phyloP scores from a whole-genome alignment of 2,797 vertebrate genomes.

The Aselliscus stoliczkanus region DNA sequence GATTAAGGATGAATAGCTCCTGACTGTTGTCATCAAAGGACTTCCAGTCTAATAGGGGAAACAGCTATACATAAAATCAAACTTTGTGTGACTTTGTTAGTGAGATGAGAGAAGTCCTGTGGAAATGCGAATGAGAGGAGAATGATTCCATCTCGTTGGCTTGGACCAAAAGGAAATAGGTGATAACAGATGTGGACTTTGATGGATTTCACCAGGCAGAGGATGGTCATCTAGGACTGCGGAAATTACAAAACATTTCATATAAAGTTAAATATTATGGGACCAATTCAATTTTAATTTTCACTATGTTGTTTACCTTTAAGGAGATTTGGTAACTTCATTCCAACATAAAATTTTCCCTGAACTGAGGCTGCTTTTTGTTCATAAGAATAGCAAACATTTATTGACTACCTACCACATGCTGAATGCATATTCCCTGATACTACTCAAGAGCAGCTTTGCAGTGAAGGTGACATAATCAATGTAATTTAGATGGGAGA shows the following conservation, averaged over 20 bases:
- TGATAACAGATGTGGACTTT: background rate
- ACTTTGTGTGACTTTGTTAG: background rate
- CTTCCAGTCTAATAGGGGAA: background rate
- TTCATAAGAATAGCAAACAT: background rate
- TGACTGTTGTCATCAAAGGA: background rate
- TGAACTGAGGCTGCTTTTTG: background rate
- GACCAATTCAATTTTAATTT: background rate
- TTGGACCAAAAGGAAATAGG: background rate
- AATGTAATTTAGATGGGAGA: background rate
- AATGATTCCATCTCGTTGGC: background rate
- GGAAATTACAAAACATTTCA: conserved; percentile 1
- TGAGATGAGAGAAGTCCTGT: background rate
- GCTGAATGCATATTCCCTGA: background rate
- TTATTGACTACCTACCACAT: background rate
- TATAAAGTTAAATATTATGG: background rate
- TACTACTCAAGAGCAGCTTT: background rate
- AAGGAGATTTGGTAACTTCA: conserved; percentile 27
- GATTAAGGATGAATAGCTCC: background rate
- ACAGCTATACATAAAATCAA: background rate
- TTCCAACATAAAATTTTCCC: background rate
- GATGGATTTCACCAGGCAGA: background rate
- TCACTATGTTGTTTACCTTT: background rate
- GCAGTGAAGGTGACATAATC: background rate
- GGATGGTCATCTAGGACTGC: background rate
- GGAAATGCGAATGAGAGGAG: background rate